Evolutionary conservation across 2,113 vertebrate genomes (phyloP).

Genomic region (Athene cunicularia): DNA sequence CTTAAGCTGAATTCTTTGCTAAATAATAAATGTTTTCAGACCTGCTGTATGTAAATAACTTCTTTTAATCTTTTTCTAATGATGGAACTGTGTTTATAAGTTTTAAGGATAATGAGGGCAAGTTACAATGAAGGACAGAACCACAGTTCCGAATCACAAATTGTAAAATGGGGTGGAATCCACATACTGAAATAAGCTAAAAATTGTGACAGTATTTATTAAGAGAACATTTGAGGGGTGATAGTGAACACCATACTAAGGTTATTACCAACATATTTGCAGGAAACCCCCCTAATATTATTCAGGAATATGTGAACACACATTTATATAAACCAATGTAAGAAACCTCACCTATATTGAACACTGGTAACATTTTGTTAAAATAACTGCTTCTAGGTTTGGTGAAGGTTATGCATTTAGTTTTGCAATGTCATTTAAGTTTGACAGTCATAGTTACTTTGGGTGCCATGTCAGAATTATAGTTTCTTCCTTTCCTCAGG

Average conservation of each 20-base stretch:
- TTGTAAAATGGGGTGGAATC: neutral
- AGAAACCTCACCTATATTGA: neutral
- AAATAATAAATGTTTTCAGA: neutral
- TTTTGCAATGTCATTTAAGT: neutral
- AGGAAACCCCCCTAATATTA: neutral
- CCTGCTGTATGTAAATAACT: neutral
- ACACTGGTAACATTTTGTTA: neutral
- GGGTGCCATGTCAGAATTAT: neutral
- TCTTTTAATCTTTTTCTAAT: neutral
- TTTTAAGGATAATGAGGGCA: neutral
- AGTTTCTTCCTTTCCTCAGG: neutral
- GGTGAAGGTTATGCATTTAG: neutral
- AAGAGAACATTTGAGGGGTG: neutral
- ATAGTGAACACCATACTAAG: neutral
- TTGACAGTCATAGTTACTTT: neutral
- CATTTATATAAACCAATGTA: neutral
- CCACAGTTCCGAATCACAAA: neutral
- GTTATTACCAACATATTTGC: neutral
- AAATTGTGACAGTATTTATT: neutral
- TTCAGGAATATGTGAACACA: neutral
- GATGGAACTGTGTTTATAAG: neutral
- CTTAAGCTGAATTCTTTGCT: neutral
- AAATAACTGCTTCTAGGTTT: neutral
- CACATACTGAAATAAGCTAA: neutral
- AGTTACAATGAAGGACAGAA: neutral